Conservation (phyloP, 2,888 invertebrate species). For the Philereme vetulata region DNA sequence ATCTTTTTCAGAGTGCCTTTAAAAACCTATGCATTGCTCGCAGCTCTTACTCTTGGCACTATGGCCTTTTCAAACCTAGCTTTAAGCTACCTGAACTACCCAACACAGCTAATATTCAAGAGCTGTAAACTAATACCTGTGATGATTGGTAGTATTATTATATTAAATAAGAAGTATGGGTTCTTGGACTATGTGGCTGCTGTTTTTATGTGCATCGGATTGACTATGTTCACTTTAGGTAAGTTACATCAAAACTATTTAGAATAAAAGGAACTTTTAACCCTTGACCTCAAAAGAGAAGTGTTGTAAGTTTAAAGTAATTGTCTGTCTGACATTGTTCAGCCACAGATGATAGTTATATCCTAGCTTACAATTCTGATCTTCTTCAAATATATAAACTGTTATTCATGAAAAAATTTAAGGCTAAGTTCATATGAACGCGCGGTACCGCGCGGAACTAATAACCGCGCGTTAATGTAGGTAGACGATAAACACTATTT, state of each 20-base stretch:
- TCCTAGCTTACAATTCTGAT: no score
- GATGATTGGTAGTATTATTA: constrained; percentile 95
- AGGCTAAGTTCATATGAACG: no score
- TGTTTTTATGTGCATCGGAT: constrained; percentile 92
- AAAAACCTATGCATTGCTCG: constrained; percentile 90
- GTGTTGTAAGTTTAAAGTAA: no score
- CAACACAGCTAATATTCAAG: constrained; percentile 98
- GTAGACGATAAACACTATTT: no score
- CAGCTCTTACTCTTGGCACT: constrained; percentile 94
- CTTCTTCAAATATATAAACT: no score
- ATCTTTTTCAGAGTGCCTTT: constrained; percentile 89
- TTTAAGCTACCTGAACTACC: constrained; percentile 97
- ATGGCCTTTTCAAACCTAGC: constrained; percentile 98
- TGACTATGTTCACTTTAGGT: constrained; percentile 96
- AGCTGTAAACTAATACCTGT: constrained; percentile 99
- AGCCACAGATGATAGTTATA: no score
- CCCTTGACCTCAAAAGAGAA: no score
- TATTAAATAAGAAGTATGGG: constrained; percentile 94
- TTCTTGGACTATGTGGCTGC: constrained; percentile 93
- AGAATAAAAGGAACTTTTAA: no score
- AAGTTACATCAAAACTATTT: constrained; percentile 54
- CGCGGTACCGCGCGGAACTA: no score
- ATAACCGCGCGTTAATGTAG: no score
- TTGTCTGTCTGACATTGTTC: no score
- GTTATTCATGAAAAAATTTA: no score